A percentile compares a stretch with the other conserved stretches of the same genome.
Evolutionary conservation across 23 tunicate genomes (phyloP).

Genomic region (Aplidium turbinatum): DNA sequence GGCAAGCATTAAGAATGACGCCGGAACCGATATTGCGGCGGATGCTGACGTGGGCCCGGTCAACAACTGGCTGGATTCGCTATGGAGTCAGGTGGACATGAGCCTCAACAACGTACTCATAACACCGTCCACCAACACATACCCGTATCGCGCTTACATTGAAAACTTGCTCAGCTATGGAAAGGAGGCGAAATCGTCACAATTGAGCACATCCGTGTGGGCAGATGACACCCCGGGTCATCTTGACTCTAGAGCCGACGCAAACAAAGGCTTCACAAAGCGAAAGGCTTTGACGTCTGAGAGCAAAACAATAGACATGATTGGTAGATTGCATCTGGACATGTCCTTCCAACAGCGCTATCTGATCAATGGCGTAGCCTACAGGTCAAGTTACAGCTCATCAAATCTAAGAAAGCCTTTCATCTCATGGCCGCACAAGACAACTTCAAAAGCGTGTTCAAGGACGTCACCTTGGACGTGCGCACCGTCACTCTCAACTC

Average conservation of each 20-base stretch:
- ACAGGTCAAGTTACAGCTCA: constrained; percentile 7
- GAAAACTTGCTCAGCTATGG: constrained; percentile 32
- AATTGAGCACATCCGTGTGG: constrained; percentile 1
- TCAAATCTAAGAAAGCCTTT: constrained; percentile 7
- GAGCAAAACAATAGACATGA: constrained; percentile 8
- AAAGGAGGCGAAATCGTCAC: not conserved
- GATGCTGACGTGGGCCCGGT: constrained; percentile 18
- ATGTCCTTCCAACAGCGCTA: constrained; percentile 28
- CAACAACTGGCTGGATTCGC: constrained; percentile 4
- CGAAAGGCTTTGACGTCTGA: constrained; percentile 25
- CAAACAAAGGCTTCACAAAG: constrained; percentile 11
- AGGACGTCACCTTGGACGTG: constrained; percentile 5
- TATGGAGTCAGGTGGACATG: constrained; percentile 21
- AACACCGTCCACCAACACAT: constrained; percentile 1
- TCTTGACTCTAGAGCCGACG: not conserved
- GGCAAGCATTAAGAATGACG: not conserved
- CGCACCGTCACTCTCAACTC: constrained; percentile 26
- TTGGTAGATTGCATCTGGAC: constrained; percentile 33
- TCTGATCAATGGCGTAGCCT: constrained; percentile 34
- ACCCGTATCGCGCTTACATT: constrained; percentile 35
- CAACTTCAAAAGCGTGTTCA: too few relatives aligned
- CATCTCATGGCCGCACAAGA: too few relatives aligned
- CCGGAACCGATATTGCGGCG: constrained; percentile 10
- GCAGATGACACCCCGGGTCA: constrained; percentile 17
- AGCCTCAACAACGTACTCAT: not conserved